Evolutionary conservation across 2,888 invertebrate species (phyloP), one percentile per base, ranked within the genome.

Genomic region (Lydus trimaculatus): DNA sequence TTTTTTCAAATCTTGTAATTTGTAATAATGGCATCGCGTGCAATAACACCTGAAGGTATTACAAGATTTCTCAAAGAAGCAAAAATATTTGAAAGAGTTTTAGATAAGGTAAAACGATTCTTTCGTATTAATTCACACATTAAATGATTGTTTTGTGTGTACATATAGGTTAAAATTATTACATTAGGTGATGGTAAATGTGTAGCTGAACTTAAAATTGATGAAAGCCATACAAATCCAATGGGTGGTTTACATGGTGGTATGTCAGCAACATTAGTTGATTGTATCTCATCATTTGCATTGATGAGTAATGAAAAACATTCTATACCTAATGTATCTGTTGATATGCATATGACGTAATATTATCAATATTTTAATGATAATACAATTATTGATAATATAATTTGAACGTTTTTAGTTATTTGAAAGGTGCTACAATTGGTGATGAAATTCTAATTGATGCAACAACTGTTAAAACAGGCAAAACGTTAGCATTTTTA

Each of bases 201-300:
- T 82, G 83, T 88, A 31, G 94, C 94, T 20, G 92, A 95, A 83
- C 90, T 97, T 80, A 89, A 88, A 76, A 91, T 97, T 0, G 88
- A 86, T 0, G 86, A 91, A 4, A 92, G 94, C 73, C 93, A 95
- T 81, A 85, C 92, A 1, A 97, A 97, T 84, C 84, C 87, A 15
- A 83, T 87, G 36, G 95, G 94, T 0, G 90, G 90, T 0, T 83
- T 97, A 9, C 97, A 97, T 81, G 97, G 97, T 2, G 97, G 96
- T 7, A 90, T 94, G 77, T 93, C 93, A 4, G 92, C 94, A 3
- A 93, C 94, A 0, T 83, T 97, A 11, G 90, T 95, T 0, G 94
- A 94, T 81, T 86, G 87, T 65, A 83, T 96, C 25, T 95, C 96
- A 0, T 93, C 94, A 0, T 91, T 91, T 80, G 96, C 95, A 0